Percentiles rank a stretch among this genome's conserved stretches.
Evolutionary conservation across 1,140 invertebrate genomes (phyloP).

Genomic region (Periplaneta americana): DNA sequence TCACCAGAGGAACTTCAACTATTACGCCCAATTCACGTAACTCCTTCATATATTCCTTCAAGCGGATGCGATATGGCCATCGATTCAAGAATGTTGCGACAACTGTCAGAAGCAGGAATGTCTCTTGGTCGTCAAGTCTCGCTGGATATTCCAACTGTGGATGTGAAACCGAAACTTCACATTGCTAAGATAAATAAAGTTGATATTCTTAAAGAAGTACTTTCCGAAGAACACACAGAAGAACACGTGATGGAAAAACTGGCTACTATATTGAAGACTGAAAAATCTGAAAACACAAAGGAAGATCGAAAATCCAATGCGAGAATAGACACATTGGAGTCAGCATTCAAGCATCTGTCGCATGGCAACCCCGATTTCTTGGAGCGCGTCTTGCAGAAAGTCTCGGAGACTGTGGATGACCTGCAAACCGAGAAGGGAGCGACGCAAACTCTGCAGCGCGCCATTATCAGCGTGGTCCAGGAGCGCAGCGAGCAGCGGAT

Average conservation of each 20-base stretch:
- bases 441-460: constrained; percentile 52
- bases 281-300: background rate
- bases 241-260: background rate
- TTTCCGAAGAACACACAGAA: background rate
- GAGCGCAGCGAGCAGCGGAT: constrained; percentile 50
- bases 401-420: constrained; percentile 48
- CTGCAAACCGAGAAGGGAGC: constrained; percentile 54
- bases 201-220: background rate
- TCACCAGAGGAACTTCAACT: constrained; percentile 61
- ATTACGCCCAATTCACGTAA: constrained; percentile 45
- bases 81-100: constrained; percentile 58
- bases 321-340: constrained; percentile 38
- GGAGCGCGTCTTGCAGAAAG: constrained; percentile 45
- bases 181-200: background rate
- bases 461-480: constrained; percentile 52
- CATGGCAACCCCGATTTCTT: constrained; percentile 47
- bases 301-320: background rate
- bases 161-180: constrained; percentile 35
- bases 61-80: constrained; percentile 54
- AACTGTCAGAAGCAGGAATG: constrained; percentile 63
- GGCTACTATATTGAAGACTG: background rate
- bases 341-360: constrained; percentile 52
- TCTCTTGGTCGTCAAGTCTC: constrained; percentile 58
- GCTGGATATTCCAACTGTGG: constrained; percentile 52
- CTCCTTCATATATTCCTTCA: constrained; percentile 31